Evolutionary conservation across 2,888 invertebrate species (phyloP).

Genomic region (Ochropleura leucogaster): DNA sequence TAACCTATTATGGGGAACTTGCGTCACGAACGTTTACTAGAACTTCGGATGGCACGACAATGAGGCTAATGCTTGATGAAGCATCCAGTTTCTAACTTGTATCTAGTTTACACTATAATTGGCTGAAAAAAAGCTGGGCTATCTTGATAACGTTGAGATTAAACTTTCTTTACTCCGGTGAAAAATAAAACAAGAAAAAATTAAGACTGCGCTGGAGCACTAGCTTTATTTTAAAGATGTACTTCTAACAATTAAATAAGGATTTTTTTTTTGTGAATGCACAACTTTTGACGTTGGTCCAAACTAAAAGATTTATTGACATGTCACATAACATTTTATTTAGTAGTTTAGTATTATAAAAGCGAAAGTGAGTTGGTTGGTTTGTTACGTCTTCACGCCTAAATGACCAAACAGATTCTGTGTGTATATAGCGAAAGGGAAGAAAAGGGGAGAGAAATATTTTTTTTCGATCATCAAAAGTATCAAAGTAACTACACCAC

Average conservation of each 20-base stretch:
- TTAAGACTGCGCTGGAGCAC: neutral
- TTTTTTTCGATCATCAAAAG: too few species aligned
- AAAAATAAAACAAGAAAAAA: too few species aligned
- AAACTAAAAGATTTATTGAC: neutral
- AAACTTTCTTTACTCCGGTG: too few species aligned
- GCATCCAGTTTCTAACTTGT: neutral
- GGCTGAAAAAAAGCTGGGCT: neutral
- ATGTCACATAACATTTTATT: too few species aligned
- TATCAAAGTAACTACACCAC: too few species aligned
- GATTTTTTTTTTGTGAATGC: neutral
- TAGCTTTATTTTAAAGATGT: neutral
- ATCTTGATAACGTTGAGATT: neutral
- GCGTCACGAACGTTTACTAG: slow-evolving; percentile 10
- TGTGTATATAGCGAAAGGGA: too few species aligned
- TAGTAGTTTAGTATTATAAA: too few species aligned
- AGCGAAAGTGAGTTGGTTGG: too few species aligned
- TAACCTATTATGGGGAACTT: slow-evolving; percentile 17
- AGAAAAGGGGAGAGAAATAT: too few species aligned
- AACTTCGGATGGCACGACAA: slow-evolving; percentile 20
- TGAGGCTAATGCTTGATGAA: slow-evolving; percentile 34
- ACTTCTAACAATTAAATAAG: neutral
- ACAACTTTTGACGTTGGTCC: neutral
- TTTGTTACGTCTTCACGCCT: too few species aligned
- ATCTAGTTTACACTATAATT: slow-evolving; percentile 16
- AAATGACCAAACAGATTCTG: too few species aligned